Percentiles rank a stretch among this genome's conserved stretches.
Evolutionary conservation across 2,888 invertebrate species (phyloP).

Genomic region (Mellilla xanthometata): DNA sequence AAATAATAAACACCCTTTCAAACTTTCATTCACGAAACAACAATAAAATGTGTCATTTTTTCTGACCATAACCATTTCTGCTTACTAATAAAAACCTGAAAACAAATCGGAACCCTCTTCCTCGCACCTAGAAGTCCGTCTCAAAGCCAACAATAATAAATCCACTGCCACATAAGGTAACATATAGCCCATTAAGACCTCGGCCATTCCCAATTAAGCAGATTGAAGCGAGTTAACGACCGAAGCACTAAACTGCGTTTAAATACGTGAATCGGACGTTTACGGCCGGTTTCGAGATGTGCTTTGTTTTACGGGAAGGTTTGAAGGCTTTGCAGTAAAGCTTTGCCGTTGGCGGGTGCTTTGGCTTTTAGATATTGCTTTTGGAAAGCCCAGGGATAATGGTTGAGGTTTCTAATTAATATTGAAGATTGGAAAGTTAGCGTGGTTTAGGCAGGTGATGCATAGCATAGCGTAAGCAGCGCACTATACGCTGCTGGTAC

Average conservation of each 20-base stretch:
- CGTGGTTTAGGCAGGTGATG: no score
- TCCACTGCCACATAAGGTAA: conserved; percentile 36
- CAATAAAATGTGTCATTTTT: no score
- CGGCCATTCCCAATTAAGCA: conserved; percentile 76
- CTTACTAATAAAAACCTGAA: no score
- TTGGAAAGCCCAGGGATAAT: neutral
- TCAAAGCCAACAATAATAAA: conserved; percentile 34
- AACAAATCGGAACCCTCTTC: conserved; percentile 11
- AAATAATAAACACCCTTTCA: no score
- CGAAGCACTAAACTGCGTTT: conserved; percentile 65
- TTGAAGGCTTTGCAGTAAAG: conserved; percentile 24
- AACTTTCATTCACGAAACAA: no score
- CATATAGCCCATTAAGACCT: conserved; percentile 56
- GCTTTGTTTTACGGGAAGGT: conserved; percentile 41
- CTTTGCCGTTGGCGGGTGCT: conserved; percentile 20
- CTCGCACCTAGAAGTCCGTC: conserved; percentile 20
- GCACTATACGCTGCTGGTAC: no score
- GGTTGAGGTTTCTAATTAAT: no score
- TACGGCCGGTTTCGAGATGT: conserved; percentile 60
- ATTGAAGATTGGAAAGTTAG: no score
- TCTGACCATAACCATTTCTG: no score
- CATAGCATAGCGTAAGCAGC: no score
- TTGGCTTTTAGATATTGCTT: neutral
- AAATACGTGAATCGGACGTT: conserved; percentile 74
- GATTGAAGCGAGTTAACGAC: conserved; percentile 73